Base-by-base conservation (phyloP, 2,888 invertebrate species). In the Molorchus minor region DNA sequence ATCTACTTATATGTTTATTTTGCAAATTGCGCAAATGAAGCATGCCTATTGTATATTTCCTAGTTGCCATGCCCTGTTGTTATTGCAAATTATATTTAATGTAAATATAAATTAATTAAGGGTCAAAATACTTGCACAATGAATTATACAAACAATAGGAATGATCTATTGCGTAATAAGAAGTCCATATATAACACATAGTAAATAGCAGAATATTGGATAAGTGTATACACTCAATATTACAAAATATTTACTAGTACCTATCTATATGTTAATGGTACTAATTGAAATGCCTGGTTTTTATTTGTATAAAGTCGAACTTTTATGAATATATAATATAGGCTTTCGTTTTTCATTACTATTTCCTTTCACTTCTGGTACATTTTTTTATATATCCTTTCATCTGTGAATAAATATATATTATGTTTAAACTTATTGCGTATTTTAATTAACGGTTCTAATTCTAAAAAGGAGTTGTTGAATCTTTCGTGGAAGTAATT, bases 291-390 rank as follows among this genome's bases (percentile, higher is more conserved):
- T 33, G 7, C 12, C 12, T 33, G 10, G n/a, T 10, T 52, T n/a
- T 30, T 52, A 30, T 51, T 40, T 52, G 41, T 41, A 33, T 41
- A 30, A 7, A 5, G 13, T n/a, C 40, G 36, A 10, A 41, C 13
- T 8, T 20, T 33, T 53, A 20, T 15, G 15, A 51, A n/a, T 30
- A 25, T 38, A n/a, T n/a, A n/a, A n/a, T n/a, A n/a, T n/a, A n/a
- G n/a, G 40, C 55, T 55, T 55, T 55, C 55, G 19, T 55, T 55
- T n/a, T 55, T 55, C 55, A 19, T 55, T 46, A 38, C 40, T 52
- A 15, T 17, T 21, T 30, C 41, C 52, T 52, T 52, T 52, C 52
- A 52, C 52, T 52, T 52, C 40, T 19, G 3, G 33, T n/a, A 10
- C 3, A 33, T 33, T 33, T 33, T 33, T 33, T 33, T 10, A n/a